Base-by-base conservation (phyloP, 2,888 invertebrate genomes). In the Euzetes globulus region DNA sequence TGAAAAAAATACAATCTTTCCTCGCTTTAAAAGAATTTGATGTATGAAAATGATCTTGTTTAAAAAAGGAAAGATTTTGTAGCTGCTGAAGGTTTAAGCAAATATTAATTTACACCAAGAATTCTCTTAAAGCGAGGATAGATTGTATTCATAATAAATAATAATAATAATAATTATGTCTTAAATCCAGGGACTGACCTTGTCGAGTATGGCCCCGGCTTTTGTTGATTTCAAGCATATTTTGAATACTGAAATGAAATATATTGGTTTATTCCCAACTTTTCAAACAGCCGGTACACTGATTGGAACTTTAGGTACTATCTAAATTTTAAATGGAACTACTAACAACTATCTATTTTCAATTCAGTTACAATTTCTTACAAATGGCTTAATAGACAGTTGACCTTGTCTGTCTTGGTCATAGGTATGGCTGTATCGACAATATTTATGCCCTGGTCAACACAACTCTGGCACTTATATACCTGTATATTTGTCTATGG, bases 401-500 rank as follows among this genome's bases (percentile, higher is more conserved):
- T 41, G 13, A 13, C 13, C 1, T 11, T 41, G 13, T 41, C 13
- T 7, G 13, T 13, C 13, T 7, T 41, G 9, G 11, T 41, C 41
- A 41, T 13, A 9, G 7, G 7, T 41, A 41, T 41, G 41, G 41
- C 41, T 41, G 13, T 50, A 17, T 9, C 19, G 1, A 73, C 47
- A 1, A n/a, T 47, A 17, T 65, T 70, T 11, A 19, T 52, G 11
- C 68, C 73, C 27, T 70, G 25, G 17, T 71, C 63, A n/a, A 19
- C 7, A 33, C 9, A 45, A 13, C 7, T 73, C 3, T 45, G 33
- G 29, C 37, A 41, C 13, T 15, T 55, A 2, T 45, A 65, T n/a
- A 19, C 29, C 9, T 70, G 47, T 9, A 41, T 41, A 22, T n/a
- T 73, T 13, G 2, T 68, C 5, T 58, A 72, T n/a, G 73, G 73